phyloP scores from a whole-genome alignment of 2,113 vertebrate species.

The Phaethon lepturus region DNA sequence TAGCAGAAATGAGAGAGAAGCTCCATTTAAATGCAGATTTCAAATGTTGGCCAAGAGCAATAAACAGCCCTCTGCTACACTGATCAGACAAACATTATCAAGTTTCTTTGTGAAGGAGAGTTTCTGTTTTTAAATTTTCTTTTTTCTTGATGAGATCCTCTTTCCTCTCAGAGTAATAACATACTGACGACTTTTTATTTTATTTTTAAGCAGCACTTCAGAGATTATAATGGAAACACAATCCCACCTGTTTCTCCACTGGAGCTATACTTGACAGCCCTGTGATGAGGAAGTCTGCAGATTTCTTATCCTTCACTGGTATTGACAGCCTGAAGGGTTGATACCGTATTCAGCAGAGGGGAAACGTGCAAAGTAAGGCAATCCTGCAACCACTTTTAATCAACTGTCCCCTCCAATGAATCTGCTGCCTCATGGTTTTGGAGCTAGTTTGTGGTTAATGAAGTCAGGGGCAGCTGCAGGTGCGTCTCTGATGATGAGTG shows the following conservation, averaged over 20 bases:
- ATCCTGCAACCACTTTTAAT: not conserved
- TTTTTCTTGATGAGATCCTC: not conserved
- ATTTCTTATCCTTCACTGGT: slow-evolving; percentile 6
- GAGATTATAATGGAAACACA: slow-evolving; percentile 6
- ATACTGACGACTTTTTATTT: slow-evolving; percentile 6
- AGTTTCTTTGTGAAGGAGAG: not conserved
- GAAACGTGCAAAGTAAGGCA: not conserved
- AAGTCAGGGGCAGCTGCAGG: not conserved
- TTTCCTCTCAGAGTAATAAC: slow-evolving; percentile 17
- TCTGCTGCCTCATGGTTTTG: not conserved
- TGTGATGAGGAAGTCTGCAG: slow-evolving; percentile 39
- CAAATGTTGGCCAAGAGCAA: slow-evolving; percentile 24
- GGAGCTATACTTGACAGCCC: slow-evolving; percentile 24
- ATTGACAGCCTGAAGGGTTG: not conserved
- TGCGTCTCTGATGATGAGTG: not conserved
- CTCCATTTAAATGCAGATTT: slow-evolving; percentile 70
- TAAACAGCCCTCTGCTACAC: slow-evolving; percentile 8
- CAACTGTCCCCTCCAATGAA: not conserved
- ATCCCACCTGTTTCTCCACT: slow-evolving; percentile 5
- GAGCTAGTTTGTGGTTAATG: not conserved
- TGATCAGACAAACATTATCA: slow-evolving; percentile 31
- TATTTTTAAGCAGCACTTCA: slow-evolving; percentile 39
- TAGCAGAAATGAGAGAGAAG: not conserved
- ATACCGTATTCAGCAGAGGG: not conserved
- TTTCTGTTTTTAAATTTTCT: not conserved